Evolutionary conservation across 1,140 invertebrate species (phyloP).

Genomic region (Alviniconcha marisindica): DNA sequence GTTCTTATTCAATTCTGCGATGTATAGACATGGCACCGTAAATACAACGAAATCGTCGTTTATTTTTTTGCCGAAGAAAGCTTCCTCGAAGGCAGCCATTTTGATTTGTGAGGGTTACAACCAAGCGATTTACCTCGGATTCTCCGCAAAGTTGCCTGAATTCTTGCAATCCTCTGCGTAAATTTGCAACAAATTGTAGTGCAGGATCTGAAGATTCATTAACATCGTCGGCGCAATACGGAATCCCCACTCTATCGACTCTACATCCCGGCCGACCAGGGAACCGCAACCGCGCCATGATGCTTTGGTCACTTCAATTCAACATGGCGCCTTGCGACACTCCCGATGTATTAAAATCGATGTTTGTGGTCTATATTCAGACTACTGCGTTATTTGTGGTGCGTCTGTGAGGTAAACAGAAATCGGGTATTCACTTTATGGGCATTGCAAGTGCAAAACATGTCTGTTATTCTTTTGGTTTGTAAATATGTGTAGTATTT

Average conservation of each 20-base stretch:
- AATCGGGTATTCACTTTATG: no score
- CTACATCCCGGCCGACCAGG: constrained; percentile 75
- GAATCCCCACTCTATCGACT: constrained; percentile 70
- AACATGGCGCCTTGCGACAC: constrained; percentile 49
- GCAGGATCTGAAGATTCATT: constrained; percentile 63
- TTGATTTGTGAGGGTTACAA: constrained; percentile 33
- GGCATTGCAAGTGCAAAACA: no score
- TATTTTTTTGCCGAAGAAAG: constrained; percentile 71
- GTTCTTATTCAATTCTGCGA: no score
- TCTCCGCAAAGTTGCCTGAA: constrained; percentile 76
- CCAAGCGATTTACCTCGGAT: constrained; percentile 74
- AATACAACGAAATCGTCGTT: no score
- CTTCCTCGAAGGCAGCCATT: constrained; percentile 77
- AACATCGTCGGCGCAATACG: constrained; percentile 69
- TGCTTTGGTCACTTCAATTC: constrained; percentile 51
- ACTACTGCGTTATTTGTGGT: background rate
- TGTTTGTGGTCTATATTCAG: background rate
- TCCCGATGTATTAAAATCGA: constrained; percentile 19
- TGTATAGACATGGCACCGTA: no score
- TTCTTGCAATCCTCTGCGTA: constrained; percentile 72
- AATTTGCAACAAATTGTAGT: constrained; percentile 63
- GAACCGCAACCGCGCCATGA: constrained; percentile 76
- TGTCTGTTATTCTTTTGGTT: background rate
- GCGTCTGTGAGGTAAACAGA: no score
- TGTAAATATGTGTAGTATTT: background rate